phyloP scores from a whole-genome alignment of 2,797 vertebrate genomes.

The Lutjanus campechanus region DNA sequence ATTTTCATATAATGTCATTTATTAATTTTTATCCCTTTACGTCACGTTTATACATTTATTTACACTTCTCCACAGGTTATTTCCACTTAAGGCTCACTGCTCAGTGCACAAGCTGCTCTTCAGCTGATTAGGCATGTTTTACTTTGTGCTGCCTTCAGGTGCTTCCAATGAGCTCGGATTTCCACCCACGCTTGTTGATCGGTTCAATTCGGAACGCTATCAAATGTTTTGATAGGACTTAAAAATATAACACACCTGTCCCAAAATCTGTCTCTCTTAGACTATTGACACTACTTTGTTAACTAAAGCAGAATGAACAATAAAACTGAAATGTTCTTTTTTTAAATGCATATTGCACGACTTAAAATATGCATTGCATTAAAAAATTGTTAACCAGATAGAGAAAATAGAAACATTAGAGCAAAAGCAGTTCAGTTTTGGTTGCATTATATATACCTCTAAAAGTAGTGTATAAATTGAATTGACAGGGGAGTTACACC shows the following conservation, averaged over 20 bases:
- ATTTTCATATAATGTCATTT: too few relatives aligned
- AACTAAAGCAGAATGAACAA: background rate
- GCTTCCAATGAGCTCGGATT: slow-evolving; percentile 13
- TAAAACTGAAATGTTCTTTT: too few relatives aligned
- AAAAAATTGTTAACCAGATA: background rate
- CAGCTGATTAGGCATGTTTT: slow-evolving; percentile 79
- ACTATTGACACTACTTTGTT: background rate
- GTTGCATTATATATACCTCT: too few relatives aligned
- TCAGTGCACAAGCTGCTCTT: slow-evolving; percentile 7
- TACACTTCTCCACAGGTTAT: background rate
- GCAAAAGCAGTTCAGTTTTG: too few relatives aligned
- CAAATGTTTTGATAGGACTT: background rate
- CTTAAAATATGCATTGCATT: too few relatives aligned
- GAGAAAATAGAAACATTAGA: background rate
- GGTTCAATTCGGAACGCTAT: too few relatives aligned
- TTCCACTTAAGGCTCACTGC: slow-evolving; percentile 5
- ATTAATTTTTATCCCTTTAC: background rate
- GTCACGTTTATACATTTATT: background rate
- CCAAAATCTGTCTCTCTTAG: background rate
- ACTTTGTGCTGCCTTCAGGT: slow-evolving; percentile 52
- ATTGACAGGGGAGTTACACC: too few relatives aligned
- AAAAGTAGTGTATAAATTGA: too few relatives aligned
- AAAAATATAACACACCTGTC: background rate
- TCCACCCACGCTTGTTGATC: rapidly evolving
- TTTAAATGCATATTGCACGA: too few relatives aligned